These are phyloP conservation scores for Ornithorhynchus anatinus DNA, from an alignment of 2,113 vertebrate genomes.

Conservation along the genomic window DNA sequence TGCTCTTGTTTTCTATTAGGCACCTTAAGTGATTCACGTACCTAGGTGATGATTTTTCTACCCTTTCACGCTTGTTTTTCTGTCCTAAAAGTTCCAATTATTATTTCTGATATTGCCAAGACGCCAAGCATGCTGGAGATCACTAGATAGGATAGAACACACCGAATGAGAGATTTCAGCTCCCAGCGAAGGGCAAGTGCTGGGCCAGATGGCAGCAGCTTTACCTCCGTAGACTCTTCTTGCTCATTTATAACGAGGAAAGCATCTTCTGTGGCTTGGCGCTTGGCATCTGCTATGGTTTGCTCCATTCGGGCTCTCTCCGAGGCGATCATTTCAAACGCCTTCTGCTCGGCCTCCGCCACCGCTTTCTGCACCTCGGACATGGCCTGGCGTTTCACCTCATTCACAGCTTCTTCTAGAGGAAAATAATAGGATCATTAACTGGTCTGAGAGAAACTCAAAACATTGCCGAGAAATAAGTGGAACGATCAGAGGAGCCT, in stretches of 20 bases:
- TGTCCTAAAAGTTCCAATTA: no score
- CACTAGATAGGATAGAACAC: no score
- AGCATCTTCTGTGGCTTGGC: constrained; percentile 92
- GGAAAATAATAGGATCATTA: constrained; percentile 63
- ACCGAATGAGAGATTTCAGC: no score
- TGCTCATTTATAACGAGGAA: constrained; percentile 97
- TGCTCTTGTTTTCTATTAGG: no score
- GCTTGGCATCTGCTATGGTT: constrained; percentile 91
- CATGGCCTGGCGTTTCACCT: constrained; percentile 99
- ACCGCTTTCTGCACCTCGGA: constrained; percentile 98
- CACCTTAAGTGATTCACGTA: no score
- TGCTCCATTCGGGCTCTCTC: constrained; percentile 98
- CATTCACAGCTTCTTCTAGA: constrained; percentile 97
- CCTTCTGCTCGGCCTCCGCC: constrained; percentile 96
- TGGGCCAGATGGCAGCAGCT: background rate
- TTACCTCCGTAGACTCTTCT: constrained; percentile 97
- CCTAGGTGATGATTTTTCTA: no score
- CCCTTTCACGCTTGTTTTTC: no score
- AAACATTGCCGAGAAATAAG: background rate
- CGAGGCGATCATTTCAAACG: constrained; percentile 94
- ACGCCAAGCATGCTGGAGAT: no score
- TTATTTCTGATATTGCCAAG: no score
- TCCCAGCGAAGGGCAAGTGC: background rate
- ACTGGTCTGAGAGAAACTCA: constrained; percentile 5
- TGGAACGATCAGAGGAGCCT: background rate